Percentiles rank a stretch among this genome's conserved stretches.
Evolutionary conservation across 2,888 invertebrate species (phyloP).

Genomic region (Drosophila hamatofila): DNA sequence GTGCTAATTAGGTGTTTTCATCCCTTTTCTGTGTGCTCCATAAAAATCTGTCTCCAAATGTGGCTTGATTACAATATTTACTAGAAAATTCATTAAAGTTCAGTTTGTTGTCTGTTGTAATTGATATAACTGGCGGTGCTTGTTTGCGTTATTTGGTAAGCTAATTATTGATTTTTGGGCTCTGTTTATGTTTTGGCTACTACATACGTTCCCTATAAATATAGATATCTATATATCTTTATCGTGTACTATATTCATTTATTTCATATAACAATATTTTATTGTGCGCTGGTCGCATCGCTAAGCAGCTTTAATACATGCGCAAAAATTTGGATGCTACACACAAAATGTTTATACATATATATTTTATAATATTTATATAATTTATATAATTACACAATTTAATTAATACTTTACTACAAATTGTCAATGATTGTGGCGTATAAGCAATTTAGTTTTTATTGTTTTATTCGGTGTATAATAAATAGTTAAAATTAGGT

Average conservation of each 20-base stretch:
- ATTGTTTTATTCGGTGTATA: slow-evolving; percentile 48
- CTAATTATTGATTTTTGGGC: slow-evolving; percentile 47
- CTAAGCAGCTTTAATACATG: slow-evolving; percentile 51
- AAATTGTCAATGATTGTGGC: slow-evolving; percentile 66
- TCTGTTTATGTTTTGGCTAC: slow-evolving; percentile 30
- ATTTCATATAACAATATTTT: slow-evolving; percentile 41
- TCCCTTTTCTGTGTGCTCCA: slow-evolving; percentile 18
- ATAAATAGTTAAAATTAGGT: slow-evolving; percentile 66
- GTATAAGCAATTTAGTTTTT: slow-evolving; percentile 48
- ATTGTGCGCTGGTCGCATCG: slow-evolving; percentile 52
- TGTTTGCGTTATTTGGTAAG: slow-evolving; percentile 48
- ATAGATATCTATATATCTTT: not conserved
- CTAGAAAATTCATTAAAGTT: slow-evolving; percentile 46
- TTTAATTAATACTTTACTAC: slow-evolving; percentile 47
- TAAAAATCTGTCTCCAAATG: slow-evolving; percentile 37
- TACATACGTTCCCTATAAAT: slow-evolving; percentile 27
- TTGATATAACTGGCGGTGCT: slow-evolving; percentile 76
- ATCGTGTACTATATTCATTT: not conserved
- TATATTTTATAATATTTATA: slow-evolving; percentile 30
- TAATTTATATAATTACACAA: slow-evolving; percentile 49
- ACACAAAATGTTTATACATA: slow-evolving; percentile 26
- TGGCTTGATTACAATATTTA: slow-evolving; percentile 27
- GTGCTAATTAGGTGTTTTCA: slow-evolving; percentile 53
- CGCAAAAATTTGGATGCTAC: slow-evolving; percentile 31
- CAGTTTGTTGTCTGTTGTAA: slow-evolving; percentile 44